Base-by-base conservation (phyloP, 2,113 vertebrate genomes). In the Lathamus discolor region DNA sequence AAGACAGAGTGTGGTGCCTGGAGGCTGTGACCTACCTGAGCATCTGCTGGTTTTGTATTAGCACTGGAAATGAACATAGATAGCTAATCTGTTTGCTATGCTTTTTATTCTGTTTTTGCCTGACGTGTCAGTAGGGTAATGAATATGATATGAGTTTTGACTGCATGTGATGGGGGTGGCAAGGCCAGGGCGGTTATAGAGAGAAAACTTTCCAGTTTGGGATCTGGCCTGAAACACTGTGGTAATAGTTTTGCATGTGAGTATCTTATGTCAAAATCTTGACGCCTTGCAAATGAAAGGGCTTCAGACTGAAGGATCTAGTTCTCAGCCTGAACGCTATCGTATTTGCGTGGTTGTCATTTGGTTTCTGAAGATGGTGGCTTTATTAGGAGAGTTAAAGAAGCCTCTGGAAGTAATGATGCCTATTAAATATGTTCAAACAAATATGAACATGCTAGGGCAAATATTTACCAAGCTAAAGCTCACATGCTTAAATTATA, bases 221-320 rank as follows among this genome's bases (percentile, higher is more conserved):
- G 27, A 35, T 93, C 54, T 90, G 85, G 9, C 37, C 75, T 75
- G 61, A 54, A 88, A 41, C 15, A 2, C 29, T 48, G 16, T 28
- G 46, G 13, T 46, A 73, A 33, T 51, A 57, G 51, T 25, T 93
- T 89, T 93, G 61, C 64, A 14, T 92, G 33, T 48, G 66, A 28
- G 2, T 95, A 67, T 94, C 85, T 94, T 17, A 14, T 11, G 83
- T 63, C 24, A 85, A 75, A 48, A 91, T 91, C 83, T 92, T 28
- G 92, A 89, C 11, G 14, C 91, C 92, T 95, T 74, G 72, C 80
- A 92, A 81, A 92, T 90, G 55, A 90, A 64, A 96, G 46, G 37
- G 33, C 75, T 88, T 83, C 1, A 6, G 35, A 48, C 33, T 54
- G 78, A 79, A 85, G 63, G 46, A 52, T 87, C 67, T 69, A 12